Conservation (phyloP, 1,140 invertebrate genomes). For the Heliconius himera region DNA sequence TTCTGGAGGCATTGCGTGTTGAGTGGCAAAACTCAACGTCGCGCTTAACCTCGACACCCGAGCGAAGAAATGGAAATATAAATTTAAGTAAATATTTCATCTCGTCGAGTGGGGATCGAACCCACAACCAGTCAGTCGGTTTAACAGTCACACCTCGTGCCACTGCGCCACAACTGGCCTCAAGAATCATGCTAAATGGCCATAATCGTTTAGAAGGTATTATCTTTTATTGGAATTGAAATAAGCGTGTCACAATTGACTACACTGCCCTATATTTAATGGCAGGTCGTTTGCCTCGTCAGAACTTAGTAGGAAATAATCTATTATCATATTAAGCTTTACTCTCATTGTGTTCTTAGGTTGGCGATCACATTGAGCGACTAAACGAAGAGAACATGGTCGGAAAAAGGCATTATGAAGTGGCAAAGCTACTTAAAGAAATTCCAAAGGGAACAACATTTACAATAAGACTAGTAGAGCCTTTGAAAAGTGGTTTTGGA, state of each 20-base stretch:
- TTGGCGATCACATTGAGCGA: constrained; percentile 98
- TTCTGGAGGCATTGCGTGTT: no score
- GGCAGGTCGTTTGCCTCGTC: constrained; percentile 55
- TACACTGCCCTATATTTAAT: constrained; percentile 40
- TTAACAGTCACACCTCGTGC: no score
- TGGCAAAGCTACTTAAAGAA: constrained; percentile 96
- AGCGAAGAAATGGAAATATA: no score
- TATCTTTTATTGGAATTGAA: constrained; percentile 29
- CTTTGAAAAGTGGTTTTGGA: constrained; percentile 94
- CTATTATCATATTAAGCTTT: constrained; percentile 57
- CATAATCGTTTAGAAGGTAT: background rate
- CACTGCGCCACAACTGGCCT: no score
- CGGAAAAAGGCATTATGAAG: constrained; percentile 97
- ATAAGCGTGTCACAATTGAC: constrained; percentile 17
- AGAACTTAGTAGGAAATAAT: constrained; percentile 62
- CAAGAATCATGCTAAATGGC: background rate
- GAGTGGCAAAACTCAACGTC: no score
- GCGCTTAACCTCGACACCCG: no score
- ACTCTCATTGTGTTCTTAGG: constrained; percentile 79
- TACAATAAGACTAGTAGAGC: constrained; percentile 94
- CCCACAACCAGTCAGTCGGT: no score
- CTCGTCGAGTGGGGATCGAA: no score
- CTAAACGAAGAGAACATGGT: constrained; percentile 93
- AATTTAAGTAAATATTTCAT: no score
- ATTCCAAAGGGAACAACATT: constrained; percentile 95